These are phyloP conservation scores for Tiliacea citrago DNA, from an alignment of 2,888 invertebrate genomes.

Conservation along the genomic window DNA sequence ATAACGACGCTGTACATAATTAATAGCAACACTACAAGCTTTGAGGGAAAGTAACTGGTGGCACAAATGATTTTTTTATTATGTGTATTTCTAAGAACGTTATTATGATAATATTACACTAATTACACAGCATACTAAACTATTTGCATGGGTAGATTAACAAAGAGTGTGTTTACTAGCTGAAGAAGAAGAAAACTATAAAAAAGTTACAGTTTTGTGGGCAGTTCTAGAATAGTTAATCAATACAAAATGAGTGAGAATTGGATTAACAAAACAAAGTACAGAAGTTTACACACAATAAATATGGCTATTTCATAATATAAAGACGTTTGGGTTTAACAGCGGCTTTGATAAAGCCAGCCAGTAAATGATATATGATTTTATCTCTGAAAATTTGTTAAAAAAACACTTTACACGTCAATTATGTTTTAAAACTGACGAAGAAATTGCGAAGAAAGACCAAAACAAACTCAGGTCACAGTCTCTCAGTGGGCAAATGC, in stretches of 20 bases:
- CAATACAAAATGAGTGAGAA: neutral
- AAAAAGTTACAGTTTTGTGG: neutral
- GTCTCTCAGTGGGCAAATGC: too few relatives aligned
- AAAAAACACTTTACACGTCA: too few relatives aligned
- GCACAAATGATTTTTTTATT: slow-evolving; percentile 6
- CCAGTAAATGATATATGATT: neutral
- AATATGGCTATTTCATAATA: neutral
- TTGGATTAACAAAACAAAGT: neutral
- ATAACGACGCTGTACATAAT: slow-evolving; percentile 65
- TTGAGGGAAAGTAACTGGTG: slow-evolving; percentile 28
- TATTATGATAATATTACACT: slow-evolving; percentile 9
- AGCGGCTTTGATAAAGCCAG: neutral
- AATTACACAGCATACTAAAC: neutral
- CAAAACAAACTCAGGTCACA: too few relatives aligned
- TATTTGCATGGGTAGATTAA: neutral
- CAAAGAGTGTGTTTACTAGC: neutral
- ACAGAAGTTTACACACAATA: neutral
- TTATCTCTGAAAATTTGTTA: too few relatives aligned
- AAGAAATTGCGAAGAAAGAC: too few relatives aligned
- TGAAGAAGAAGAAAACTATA: neutral
- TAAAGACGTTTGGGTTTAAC: neutral
- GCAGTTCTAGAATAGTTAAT: neutral
- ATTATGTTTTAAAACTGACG: too few relatives aligned
- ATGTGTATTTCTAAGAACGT: slow-evolving; percentile 9
- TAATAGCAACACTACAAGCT: slow-evolving; percentile 51